Conservation (phyloP, 1,140 invertebrate genomes). For the Sinella curviseta region DNA sequence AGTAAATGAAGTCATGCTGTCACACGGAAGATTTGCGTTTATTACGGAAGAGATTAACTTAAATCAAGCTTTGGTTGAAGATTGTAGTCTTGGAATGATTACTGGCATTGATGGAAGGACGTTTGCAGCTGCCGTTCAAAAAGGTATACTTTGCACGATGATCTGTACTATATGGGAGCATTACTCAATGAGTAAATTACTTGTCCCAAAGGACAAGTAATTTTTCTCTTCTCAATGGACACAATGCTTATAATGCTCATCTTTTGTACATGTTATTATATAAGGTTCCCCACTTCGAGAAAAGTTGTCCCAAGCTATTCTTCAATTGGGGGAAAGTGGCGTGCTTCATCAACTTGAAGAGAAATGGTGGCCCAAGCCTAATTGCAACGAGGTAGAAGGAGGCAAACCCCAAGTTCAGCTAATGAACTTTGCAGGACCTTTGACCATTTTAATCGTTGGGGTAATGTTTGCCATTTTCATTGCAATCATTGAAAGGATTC, state of each 20-base stretch:
- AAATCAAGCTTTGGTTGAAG: constrained; percentile 36
- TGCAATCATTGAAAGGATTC: constrained; percentile 44
- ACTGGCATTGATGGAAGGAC: constrained; percentile 36
- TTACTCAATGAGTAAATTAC: too few relatives aligned
- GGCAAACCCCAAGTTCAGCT: constrained; percentile 42
- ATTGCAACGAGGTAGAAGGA: constrained; percentile 13
- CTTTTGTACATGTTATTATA: too few relatives aligned
- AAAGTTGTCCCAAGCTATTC: constrained; percentile 44
- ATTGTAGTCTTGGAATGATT: constrained; percentile 42
- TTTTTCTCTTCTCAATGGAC: too few relatives aligned
- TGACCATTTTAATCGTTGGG: constrained; percentile 45
- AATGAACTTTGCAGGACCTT: constrained; percentile 45
- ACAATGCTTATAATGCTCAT: too few relatives aligned
- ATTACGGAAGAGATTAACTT: constrained; percentile 44
- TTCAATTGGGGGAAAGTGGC: constrained; percentile 42
- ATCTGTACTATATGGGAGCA: neutral
- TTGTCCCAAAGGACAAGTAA: too few relatives aligned
- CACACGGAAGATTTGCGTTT: constrained; percentile 45
- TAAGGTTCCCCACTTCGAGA: constrained; percentile 45
- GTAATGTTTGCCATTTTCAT: constrained; percentile 45
- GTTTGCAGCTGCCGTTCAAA: constrained; percentile 41
- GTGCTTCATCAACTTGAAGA: constrained; percentile 44
- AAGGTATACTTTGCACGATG: constrained; percentile 36
- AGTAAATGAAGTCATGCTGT: constrained; percentile 35
- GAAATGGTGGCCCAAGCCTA: constrained; percentile 44